Percentiles rank a stretch among this genome's conserved stretches.
Evolutionary conservation across 2,113 vertebrate genomes (phyloP).

Genomic region (Phoxinus phoxinus): DNA sequence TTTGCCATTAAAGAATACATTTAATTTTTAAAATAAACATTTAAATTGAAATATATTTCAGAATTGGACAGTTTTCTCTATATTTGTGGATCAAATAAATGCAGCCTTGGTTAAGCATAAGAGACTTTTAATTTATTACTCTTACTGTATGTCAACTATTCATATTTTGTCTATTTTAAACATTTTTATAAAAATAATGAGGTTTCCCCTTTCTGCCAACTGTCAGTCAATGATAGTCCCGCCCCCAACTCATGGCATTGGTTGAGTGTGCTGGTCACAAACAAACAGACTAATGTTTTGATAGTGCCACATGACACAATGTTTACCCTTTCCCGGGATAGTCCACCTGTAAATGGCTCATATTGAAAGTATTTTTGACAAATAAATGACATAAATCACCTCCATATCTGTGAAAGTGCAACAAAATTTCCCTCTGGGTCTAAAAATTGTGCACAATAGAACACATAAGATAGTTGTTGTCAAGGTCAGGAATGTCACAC

Average conservation of each 20-base stretch:
- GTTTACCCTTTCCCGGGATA: neutral
- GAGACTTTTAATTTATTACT: neutral
- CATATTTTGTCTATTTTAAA: neutral
- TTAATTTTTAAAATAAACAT: too few relatives aligned
- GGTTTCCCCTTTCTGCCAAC: neutral
- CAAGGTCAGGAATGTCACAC: slow-evolving; percentile 24
- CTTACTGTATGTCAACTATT: neutral
- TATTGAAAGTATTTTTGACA: neutral
- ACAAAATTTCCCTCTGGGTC: neutral
- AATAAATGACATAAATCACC: neutral
- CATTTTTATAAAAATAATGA: neutral
- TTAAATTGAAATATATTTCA: too few relatives aligned
- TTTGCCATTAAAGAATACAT: too few relatives aligned
- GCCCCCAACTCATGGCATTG: neutral
- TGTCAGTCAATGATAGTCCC: neutral
- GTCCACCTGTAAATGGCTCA: neutral
- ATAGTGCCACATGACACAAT: neutral
- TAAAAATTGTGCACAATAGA: neutral
- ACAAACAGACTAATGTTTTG: neutral
- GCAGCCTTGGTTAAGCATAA: neutral
- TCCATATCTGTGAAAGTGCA: neutral
- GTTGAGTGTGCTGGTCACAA: neutral
- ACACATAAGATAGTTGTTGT: neutral
- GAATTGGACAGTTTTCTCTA: too few relatives aligned
- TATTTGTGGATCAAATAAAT: too few relatives aligned